Evolutionary conservation across 2,797 vertebrate species (phyloP).

Genomic region (Alfaro cultratus): DNA sequence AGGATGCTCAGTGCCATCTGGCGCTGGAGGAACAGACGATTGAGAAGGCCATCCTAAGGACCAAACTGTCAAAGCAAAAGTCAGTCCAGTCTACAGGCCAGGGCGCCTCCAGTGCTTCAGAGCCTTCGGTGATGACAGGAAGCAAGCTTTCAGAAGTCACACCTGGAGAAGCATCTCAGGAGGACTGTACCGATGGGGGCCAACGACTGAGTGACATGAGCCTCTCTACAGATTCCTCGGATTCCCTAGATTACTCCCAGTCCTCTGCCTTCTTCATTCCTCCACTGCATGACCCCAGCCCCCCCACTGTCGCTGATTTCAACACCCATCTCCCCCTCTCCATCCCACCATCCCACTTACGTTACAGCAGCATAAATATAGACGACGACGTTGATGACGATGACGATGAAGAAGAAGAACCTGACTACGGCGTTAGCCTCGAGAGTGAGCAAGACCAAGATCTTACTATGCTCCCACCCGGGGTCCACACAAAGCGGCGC

Average conservation of each 20-base stretch:
- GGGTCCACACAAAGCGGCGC: constrained; percentile 81
- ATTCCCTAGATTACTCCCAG: constrained; percentile 88
- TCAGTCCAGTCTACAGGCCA: constrained; percentile 14
- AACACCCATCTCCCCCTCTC: constrained; percentile 76
- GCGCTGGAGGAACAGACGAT: constrained; percentile 71
- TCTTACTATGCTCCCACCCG: constrained; percentile 68
- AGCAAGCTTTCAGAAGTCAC: constrained; percentile 7
- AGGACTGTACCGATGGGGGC: constrained; percentile 59
- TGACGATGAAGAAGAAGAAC: constrained; percentile 62
- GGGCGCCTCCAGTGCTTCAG: constrained; percentile 28
- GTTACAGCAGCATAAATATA: constrained; percentile 84
- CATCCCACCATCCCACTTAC: constrained; percentile 58
- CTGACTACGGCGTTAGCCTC: constrained; percentile 65
- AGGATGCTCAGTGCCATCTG: constrained; percentile 70
- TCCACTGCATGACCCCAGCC: constrained; percentile 62
- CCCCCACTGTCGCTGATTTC: constrained; percentile 73
- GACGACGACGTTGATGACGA: constrained; percentile 80
- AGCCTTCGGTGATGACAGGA: background rate
- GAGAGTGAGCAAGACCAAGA: constrained; percentile 83
- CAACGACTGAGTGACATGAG: constrained; percentile 93
- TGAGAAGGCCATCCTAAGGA: constrained; percentile 63
- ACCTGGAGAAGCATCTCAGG: constrained; percentile 61
- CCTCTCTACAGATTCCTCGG: constrained; percentile 89
- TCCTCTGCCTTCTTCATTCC: constrained; percentile 71
- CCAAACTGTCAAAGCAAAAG: constrained; percentile 47